Base-by-base conservation (phyloP, 2,888 invertebrate genomes). In the Ophonus ardosiacus region DNA sequence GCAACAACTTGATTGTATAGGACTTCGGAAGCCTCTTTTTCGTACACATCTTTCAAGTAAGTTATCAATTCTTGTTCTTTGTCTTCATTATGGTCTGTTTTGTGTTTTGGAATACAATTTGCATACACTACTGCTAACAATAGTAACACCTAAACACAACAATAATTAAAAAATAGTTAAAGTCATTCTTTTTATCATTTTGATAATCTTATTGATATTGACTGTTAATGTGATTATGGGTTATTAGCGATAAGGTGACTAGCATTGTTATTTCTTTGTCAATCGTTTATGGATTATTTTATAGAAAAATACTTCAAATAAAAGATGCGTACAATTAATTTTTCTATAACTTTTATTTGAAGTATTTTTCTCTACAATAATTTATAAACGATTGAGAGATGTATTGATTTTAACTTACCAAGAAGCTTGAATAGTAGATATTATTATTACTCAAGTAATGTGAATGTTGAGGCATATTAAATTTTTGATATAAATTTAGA, bases 1-100 rank as follows among this genome's bases (percentile, higher is more conserved):
- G 91, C 90, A 13, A 88, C 87, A 59, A 89, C 88, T 6, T 88
- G 83, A 51, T 90, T 89, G 86, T 90, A 89, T 86, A 92, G 92
- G 40, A 88, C 85, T 86, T 88, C 86, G 4, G 89, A 86, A 7
- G 88, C 89, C 82, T 87, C 85, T 68, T 87, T 86, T 86, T 90
- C 90, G 85, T 89, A 90, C 7, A 87, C 88, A 68, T 83, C 86
- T 56, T 86, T 78, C 15, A 85, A 79, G 21, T 85, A 85, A 40
- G 40, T 24, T 61, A 68, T 65, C 15, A 85, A 21, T 31, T 83
- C 38, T 79, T 79, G 38, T 68, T 85, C 81, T 63, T 74, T 43
- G 7, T 81, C 76, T 10, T 21, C 18, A 10, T 80, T 80, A 6
- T 40, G 40, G 10, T 0, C 65, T 43, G 18, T 18, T 65, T 68